Evolutionary conservation across 2,888 invertebrate species (phyloP).

Genomic region (Hypolimnas misippus): DNA sequence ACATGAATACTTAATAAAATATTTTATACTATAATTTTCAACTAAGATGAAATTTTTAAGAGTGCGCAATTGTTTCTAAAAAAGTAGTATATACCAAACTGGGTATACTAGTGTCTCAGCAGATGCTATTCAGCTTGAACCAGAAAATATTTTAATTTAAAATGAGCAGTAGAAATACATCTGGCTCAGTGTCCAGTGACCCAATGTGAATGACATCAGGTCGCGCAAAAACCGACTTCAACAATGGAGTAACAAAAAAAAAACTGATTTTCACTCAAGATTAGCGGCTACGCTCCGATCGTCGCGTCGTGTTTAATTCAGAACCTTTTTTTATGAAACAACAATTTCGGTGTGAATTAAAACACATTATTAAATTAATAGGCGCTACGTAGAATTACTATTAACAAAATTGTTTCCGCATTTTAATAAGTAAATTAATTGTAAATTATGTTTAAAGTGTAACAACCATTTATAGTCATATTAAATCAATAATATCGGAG

Average conservation of each 20-base stretch:
- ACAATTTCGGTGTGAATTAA: constrained; percentile 40
- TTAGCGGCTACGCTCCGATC: constrained; percentile 62
- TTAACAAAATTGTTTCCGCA: constrained; percentile 18
- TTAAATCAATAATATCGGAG: too few relatives aligned
- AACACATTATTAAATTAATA: constrained; percentile 39
- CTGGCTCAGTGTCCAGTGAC: constrained; percentile 35
- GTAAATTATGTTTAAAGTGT: not conserved
- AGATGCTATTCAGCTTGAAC: not conserved
- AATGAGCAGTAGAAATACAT: constrained; percentile 16
- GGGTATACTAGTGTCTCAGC: not conserved
- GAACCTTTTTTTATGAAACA: constrained; percentile 34
- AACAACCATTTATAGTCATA: too few relatives aligned
- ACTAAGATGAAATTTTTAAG: too few relatives aligned
- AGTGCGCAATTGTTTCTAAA: not conserved
- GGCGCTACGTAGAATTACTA: constrained; percentile 21
- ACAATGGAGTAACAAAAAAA: constrained; percentile 59
- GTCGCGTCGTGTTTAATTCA: constrained; percentile 44
- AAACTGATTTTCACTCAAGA: constrained; percentile 63
- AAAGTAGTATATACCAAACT: too few relatives aligned
- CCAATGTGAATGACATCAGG: constrained; percentile 71
- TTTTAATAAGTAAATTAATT: constrained; percentile 21
- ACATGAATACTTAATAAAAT: not conserved
- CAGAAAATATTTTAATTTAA: constrained; percentile 17
- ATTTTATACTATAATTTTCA: not conserved
- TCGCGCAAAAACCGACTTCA: constrained; percentile 59